Percentiles rank a stretch among this genome's conserved stretches.
phyloP scores from a whole-genome alignment of 1,140 invertebrate species.

The Solen grandis region DNA sequence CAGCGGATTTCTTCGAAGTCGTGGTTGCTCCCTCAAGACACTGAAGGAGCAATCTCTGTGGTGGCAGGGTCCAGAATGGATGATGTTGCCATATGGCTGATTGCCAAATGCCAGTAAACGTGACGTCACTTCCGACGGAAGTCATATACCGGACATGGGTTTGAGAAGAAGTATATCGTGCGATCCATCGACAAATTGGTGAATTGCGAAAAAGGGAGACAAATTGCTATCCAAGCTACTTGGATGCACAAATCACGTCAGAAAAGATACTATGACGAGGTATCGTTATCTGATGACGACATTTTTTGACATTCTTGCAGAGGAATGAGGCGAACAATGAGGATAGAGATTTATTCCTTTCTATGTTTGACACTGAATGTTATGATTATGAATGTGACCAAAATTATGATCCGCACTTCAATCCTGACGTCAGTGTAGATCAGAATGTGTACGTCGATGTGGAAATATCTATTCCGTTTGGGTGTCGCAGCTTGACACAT shows the following conservation, averaged over 20 bases:
- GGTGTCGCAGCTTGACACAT: not conserved
- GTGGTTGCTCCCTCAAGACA: not conserved
- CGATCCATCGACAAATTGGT: not conserved
- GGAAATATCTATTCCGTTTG: not conserved
- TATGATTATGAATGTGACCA: not conserved
- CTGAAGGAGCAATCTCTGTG: not conserved
- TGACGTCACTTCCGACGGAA: not conserved
- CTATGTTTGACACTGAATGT: not conserved
- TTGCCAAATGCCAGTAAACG: not conserved
- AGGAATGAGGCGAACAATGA: not conserved
- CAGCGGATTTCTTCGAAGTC: slow-evolving; percentile 22
- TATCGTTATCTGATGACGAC: not conserved
- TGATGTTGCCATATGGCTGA: not conserved
- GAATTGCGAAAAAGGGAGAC: not conserved
- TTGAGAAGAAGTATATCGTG: not conserved
- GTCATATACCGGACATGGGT: not conserved
- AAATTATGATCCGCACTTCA: not conserved
- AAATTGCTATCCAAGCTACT: not conserved
- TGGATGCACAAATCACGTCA: not conserved
- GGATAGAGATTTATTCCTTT: not conserved
- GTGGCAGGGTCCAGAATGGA: slow-evolving; percentile 22
- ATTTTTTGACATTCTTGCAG: not conserved
- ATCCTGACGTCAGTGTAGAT: not conserved
- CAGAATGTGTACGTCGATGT: not conserved
- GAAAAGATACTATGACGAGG: not conserved